Conservation (phyloP, 2,797 vertebrate species). For the Calcarius lapponicus region DNA sequence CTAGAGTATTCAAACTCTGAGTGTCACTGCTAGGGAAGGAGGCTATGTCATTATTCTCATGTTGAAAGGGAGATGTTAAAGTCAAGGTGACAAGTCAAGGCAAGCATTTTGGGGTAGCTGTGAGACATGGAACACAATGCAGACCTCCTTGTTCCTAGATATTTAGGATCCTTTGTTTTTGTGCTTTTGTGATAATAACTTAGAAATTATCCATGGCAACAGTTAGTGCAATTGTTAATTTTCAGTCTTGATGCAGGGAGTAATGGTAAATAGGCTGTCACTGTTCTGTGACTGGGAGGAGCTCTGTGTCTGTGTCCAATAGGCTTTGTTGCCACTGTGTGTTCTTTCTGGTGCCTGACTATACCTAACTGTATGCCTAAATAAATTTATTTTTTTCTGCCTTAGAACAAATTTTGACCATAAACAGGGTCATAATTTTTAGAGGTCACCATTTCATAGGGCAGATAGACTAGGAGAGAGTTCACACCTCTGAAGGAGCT, state of each 20-base stretch:
- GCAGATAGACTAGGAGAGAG: not conserved
- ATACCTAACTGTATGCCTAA: not conserved
- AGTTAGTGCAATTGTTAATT: not conserved
- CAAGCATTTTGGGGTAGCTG: not conserved
- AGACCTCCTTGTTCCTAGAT: not conserved
- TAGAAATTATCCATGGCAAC: not conserved
- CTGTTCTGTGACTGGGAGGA: not conserved
- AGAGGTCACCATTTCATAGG: not conserved
- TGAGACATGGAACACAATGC: not conserved
- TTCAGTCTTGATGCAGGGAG: not conserved
- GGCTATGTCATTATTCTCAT: not conserved
- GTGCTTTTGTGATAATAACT: not conserved
- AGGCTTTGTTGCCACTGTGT: not conserved
- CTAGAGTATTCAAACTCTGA: not conserved
- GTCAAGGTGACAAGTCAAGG: not conserved
- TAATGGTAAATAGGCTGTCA: not conserved
- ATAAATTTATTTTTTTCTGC: not conserved
- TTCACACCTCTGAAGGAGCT: not conserved
- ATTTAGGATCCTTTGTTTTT: not conserved
- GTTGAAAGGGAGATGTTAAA: not conserved
- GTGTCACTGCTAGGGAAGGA: not conserved
- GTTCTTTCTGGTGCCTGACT: not conserved
- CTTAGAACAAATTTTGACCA: not conserved
- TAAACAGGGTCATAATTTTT: not conserved
- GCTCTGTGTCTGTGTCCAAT: not conserved